Percentiles rank a stretch among this genome's conserved stretches.
These are phyloP conservation scores for Phallusia fumigata DNA, from an alignment of 23 tunicate genomes.

Conservation along the genomic window DNA sequence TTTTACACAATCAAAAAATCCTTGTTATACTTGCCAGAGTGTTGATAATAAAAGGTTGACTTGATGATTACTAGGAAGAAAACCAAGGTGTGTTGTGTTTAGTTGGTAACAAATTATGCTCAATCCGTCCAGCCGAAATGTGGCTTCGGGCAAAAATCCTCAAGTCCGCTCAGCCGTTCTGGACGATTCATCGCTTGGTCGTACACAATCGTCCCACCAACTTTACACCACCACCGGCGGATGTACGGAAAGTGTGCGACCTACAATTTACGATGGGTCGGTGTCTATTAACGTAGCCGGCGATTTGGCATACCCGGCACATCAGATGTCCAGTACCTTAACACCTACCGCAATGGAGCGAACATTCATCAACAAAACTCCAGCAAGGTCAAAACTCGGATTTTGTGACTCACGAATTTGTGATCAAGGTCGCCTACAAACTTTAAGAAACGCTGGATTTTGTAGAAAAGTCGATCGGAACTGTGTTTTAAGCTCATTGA, in stretches of 20 bases:
- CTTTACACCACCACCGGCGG: background rate
- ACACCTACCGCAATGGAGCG: background rate
- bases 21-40: background rate
- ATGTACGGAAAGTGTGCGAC: background rate
- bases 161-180: background rate
- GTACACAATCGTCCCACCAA: background rate
- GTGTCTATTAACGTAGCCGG: background rate
- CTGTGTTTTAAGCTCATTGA: background rate
- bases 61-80: background rate
- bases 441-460: too few species aligned
- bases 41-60: background rate
- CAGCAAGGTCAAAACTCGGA: background rate
- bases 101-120: background rate
- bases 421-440: background rate
- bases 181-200: background rate
- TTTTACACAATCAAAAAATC: too few species aligned
- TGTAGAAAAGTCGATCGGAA: too few species aligned
- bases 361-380: background rate
- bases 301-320: background rate
- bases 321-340: background rate
- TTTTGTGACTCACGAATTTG: too few species aligned
- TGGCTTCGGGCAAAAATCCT: background rate
- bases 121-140: conserved; percentile 13
- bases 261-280: background rate
- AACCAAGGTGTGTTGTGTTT: background rate